Evolutionary conservation across 2,888 invertebrate genomes (phyloP).

Genomic region (Clanis bilineata): DNA sequence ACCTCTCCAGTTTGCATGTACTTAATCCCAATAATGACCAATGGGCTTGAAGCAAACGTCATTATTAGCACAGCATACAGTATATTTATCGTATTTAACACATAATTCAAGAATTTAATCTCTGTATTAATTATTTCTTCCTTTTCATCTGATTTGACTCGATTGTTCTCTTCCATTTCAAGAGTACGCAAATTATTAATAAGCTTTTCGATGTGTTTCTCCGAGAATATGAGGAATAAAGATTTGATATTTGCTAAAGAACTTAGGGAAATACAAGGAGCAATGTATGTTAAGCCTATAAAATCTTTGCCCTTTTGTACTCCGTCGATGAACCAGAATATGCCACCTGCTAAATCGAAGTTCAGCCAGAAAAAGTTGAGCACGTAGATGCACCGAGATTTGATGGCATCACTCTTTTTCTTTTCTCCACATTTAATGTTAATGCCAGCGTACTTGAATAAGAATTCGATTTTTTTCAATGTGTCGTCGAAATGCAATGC

Average conservation of each 20-base stretch:
- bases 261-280: conserved; percentile 46
- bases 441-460: conserved; percentile 39
- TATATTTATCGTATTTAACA: conserved; percentile 43
- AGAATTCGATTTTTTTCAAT: conserved; percentile 37
- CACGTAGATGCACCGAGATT: conserved; percentile 35
- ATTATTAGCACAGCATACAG: conserved; percentile 38
- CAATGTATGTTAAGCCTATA: conserved; percentile 41
- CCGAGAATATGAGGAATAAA: conserved; percentile 33
- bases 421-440: conserved; percentile 36
- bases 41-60: conserved; percentile 44
- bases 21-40: conserved; percentile 41
- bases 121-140: conserved; percentile 39
- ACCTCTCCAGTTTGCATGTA: conserved; percentile 46
- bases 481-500: conserved; percentile 35
- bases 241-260: conserved; percentile 38
- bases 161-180: conserved; percentile 34
- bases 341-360: conserved; percentile 4
- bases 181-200: conserved; percentile 35
- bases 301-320: conserved; percentile 41
- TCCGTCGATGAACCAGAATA: conserved; percentile 42
- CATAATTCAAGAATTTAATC: conserved; percentile 38
- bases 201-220: conserved; percentile 34
- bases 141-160: conserved; percentile 25
- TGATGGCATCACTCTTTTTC: conserved; percentile 23
- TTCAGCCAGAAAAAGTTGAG: conserved; percentile 48